Percentiles rank a stretch among this genome's conserved stretches.
Conservation (phyloP, 2,113 vertebrate species). For the Apteryx owenii region DNA sequence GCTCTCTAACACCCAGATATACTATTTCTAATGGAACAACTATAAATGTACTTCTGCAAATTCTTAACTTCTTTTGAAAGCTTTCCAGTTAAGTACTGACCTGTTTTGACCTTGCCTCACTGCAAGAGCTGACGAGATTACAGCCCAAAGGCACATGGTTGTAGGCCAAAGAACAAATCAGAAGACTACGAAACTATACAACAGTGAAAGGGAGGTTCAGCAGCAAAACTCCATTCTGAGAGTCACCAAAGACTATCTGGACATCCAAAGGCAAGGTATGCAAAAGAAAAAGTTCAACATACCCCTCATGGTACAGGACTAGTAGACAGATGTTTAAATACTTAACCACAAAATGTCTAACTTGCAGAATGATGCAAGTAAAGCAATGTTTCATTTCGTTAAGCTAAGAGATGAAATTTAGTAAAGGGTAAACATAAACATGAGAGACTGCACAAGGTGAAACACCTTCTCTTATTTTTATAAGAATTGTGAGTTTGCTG, state of each 20-base stretch:
- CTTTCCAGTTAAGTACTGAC: constrained; percentile 20
- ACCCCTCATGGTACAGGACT: not conserved
- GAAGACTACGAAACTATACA: not conserved
- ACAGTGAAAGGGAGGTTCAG: not conserved
- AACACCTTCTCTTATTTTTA: not conserved
- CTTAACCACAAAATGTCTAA: not conserved
- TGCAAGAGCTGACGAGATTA: constrained; percentile 21
- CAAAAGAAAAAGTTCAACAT: not conserved
- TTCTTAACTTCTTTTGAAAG: not conserved
- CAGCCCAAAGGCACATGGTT: not conserved
- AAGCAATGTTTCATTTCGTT: not conserved
- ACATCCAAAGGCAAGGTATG: not conserved
- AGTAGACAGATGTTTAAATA: not conserved
- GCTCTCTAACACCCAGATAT: not conserved
- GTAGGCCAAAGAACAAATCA: constrained; percentile 32
- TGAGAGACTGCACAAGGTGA: not conserved
- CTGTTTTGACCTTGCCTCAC: not conserved
- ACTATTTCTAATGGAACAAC: not conserved
- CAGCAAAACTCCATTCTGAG: not conserved
- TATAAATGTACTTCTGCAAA: not conserved
- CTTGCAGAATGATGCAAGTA: not conserved
- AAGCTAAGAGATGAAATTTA: not conserved
- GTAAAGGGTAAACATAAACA: not conserved
- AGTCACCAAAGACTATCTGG: not conserved
- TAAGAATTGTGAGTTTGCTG: not conserved